phyloP scores from a whole-genome alignment of 2,797 vertebrate species.

The Loris lydekkerianus region DNA sequence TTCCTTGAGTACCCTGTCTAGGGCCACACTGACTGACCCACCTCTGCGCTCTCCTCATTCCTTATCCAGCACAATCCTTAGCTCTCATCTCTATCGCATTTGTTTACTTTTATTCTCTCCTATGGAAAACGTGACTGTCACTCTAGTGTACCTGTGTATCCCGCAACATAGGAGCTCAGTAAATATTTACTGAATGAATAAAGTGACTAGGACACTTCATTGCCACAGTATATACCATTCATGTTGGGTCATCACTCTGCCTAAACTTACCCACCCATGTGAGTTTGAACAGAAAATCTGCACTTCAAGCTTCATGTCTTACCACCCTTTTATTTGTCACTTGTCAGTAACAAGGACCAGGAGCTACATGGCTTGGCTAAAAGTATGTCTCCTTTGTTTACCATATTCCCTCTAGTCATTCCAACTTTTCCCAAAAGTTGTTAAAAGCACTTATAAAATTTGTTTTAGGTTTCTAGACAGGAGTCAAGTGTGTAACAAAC shows the following conservation, averaged over 20 bases:
- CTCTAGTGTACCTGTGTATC: background rate
- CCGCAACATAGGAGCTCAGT: background rate
- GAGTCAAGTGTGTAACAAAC: background rate
- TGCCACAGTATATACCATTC: background rate
- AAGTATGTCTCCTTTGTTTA: background rate
- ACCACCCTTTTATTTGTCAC: background rate
- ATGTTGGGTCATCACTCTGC: background rate
- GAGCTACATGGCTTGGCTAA: background rate
- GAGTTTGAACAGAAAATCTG: background rate
- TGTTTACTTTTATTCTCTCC: constrained; percentile 5
- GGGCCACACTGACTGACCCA: too few species aligned
- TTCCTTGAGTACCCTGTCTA: background rate
- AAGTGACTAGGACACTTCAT: background rate
- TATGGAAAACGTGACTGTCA: background rate
- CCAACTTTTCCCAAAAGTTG: background rate
- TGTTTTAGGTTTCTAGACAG: background rate
- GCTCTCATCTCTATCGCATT: background rate
- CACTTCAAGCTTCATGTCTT: background rate
- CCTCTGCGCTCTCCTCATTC: fast-evolving
- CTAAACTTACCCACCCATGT: background rate
- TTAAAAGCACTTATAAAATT: background rate
- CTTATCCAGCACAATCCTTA: background rate
- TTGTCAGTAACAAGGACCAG: background rate
- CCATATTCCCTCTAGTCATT: background rate
- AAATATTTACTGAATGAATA: constrained; percentile 42